Evolutionary conservation across 2,888 invertebrate species (phyloP), one percentile per base, ranked within the genome.

Genomic region (Chrysopilus asiliformis): DNA sequence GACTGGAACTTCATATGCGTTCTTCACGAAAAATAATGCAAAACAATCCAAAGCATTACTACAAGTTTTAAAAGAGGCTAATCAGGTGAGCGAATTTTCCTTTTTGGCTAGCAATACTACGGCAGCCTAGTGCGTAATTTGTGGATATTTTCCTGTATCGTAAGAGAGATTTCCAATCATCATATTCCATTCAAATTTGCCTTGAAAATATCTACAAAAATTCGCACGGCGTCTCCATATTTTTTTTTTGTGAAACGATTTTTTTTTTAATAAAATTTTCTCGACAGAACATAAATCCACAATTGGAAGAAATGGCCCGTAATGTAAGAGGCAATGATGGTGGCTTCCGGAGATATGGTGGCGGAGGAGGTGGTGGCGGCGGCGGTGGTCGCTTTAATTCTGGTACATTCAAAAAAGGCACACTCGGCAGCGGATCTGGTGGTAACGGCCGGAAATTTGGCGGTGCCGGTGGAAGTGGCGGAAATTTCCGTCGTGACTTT

Each of bases 1-100:
- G 50, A 84, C 80, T 46, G 90, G 89, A 46, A 91, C 90, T 30
- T 89, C 91, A 13, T 91, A 91, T 61, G 91, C 91, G 20, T 91
- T 93, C 68, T 91, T 93, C 66, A 91, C 91, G 13, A 80, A 80
- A 10, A 76, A 76, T 46, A 90, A 93, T 58, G 73, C 77, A 32
- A 79, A 82, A 49, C 89, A 90, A 64, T 89, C 89, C 2, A 78
- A 76, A 60, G 89, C 89, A 54, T 70, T 93, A 40, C 78, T 91
- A 25, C 79, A 85, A 45, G 85, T 91, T 12, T 68, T 93, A 32
- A 71, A 75, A 48, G 91, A 93, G 67, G 90, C 91, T 30, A 87
- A 90, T 49, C 87, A 89, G 68, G 77, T 75, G 47, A 6, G 30
- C 12, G 16, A 29, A 16, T 4, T 29, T 14, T 32, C 14, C 19